phyloP scores from a whole-genome alignment of 2,888 invertebrate genomes.

The Drosophila anomelani region DNA sequence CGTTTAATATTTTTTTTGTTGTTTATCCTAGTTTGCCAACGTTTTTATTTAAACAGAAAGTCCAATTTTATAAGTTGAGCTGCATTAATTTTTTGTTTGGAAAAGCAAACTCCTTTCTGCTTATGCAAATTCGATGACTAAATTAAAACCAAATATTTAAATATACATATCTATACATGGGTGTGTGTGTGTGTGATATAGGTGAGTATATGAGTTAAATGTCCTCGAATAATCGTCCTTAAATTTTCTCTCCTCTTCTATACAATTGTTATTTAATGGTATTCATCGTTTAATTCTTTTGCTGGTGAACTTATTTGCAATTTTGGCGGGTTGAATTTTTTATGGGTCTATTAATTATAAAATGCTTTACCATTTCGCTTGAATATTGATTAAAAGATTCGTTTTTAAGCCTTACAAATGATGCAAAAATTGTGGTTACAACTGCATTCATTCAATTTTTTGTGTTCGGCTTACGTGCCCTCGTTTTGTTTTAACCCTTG shows the following conservation, averaged over 20 bases:
- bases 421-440: slow-evolving; percentile 35
- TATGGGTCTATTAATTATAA: slow-evolving; percentile 39
- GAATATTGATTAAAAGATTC: slow-evolving; percentile 47
- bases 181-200: slow-evolving; percentile 18
- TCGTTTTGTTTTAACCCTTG: slow-evolving; percentile 31
- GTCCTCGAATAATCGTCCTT: slow-evolving; percentile 29
- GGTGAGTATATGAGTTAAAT: slow-evolving; percentile 35
- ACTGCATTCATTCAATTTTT: slow-evolving; percentile 31
- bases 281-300: slow-evolving; percentile 26
- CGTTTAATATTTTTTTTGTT: slow-evolving; percentile 43
- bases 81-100: slow-evolving; percentile 6
- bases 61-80: slow-evolving; percentile 11
- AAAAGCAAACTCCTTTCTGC: slow-evolving; percentile 1
- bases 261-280: slow-evolving; percentile 28
- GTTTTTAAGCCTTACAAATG: slow-evolving; percentile 44
- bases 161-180: slow-evolving; percentile 26
- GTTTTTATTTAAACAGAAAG: slow-evolving; percentile 24
- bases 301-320: slow-evolving; percentile 56
- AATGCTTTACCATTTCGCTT: slow-evolving; percentile 39
- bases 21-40: slow-evolving; percentile 18
- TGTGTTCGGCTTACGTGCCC: slow-evolving; percentile 30
- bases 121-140: slow-evolving; percentile 19
- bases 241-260: slow-evolving; percentile 9
- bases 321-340: slow-evolving; percentile 74
- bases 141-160: slow-evolving; percentile 36